A percentile compares a stretch with the other conserved stretches of the same genome.
Evolutionary conservation across 2,888 invertebrate species (phyloP).

Genomic region (Anoplius nigerrimus): DNA sequence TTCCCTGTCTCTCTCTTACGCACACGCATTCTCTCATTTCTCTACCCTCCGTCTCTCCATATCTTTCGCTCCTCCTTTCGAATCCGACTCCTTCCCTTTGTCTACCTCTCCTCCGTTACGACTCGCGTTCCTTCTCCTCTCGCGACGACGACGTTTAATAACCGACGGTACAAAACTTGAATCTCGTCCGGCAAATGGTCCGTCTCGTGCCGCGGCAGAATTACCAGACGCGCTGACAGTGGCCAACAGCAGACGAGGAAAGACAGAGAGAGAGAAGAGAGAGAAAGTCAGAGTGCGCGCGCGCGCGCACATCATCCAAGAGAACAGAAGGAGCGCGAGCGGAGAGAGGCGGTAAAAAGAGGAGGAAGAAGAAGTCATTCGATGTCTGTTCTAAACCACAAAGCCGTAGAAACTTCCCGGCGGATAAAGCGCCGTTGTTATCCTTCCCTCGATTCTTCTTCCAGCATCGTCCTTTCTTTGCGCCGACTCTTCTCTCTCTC

Average conservation of each 20-base stretch:
- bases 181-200: conserved; percentile 8
- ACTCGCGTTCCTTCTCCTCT: conserved; percentile 6
- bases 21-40: conserved; percentile 14
- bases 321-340: neutral
- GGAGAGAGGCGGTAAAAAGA: neutral
- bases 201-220: conserved; percentile 1
- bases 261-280: neutral
- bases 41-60: conserved; percentile 19
- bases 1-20: neutral
- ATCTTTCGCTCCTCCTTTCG: conserved; percentile 9
- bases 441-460: conserved; percentile 3
- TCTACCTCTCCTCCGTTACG: conserved; percentile 10
- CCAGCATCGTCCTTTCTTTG: neutral
- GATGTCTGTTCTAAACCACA: conserved; percentile 35
- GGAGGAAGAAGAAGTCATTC: conserved; percentile 38
- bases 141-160: conserved; percentile 6
- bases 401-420: conserved; percentile 39
- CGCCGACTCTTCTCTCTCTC: neutral
- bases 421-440: conserved; percentile 39
- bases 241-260: neutral
- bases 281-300: too few relatives aligned
- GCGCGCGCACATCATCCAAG: too few relatives aligned
- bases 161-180: conserved; percentile 8
- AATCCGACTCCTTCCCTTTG: conserved; percentile 15
- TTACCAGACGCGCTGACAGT: neutral